phyloP scores from a whole-genome alignment of 2,797 vertebrate genomes.

The Coreius guichenoti region DNA sequence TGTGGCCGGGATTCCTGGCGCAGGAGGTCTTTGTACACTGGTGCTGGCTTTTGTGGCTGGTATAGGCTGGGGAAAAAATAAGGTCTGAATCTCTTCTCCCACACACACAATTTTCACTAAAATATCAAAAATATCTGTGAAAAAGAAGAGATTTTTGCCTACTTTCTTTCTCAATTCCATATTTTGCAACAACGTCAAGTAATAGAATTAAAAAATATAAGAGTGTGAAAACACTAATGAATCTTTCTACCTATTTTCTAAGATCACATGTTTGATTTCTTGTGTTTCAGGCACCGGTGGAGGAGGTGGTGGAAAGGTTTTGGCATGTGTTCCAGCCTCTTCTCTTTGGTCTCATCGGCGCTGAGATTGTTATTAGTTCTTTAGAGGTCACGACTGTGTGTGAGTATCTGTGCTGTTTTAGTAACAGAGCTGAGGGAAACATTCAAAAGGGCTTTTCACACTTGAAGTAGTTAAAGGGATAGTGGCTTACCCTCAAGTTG shows the following conservation, averaged over 20 bases:
- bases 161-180: neutral
- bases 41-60: slow-evolving; percentile 92
- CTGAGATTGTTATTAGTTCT: slow-evolving; percentile 85
- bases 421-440: slow-evolving; percentile 7
- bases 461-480: neutral
- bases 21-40: slow-evolving; percentile 92
- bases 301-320: slow-evolving; percentile 78
- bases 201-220: neutral
- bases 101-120: neutral
- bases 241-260: neutral
- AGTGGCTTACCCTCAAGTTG: neutral
- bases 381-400: slow-evolving; percentile 88
- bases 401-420: slow-evolving; percentile 72
- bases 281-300: slow-evolving; percentile 77
- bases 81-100: slow-evolving; percentile 75
- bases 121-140: neutral
- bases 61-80: slow-evolving; percentile 85
- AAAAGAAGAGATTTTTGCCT: neutral
- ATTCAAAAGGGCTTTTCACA: neutral
- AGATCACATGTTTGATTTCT: neutral
- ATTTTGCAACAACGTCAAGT: neutral
- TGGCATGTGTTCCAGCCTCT: slow-evolving; percentile 94
- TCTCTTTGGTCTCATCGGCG: slow-evolving; percentile 94
- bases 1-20: slow-evolving; percentile 89
- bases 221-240: neutral